Evolutionary conservation across 30 jellyfish, hydroid and myxozoan species (phyloP).

Genomic region (Phacellophora camtschatica): DNA sequence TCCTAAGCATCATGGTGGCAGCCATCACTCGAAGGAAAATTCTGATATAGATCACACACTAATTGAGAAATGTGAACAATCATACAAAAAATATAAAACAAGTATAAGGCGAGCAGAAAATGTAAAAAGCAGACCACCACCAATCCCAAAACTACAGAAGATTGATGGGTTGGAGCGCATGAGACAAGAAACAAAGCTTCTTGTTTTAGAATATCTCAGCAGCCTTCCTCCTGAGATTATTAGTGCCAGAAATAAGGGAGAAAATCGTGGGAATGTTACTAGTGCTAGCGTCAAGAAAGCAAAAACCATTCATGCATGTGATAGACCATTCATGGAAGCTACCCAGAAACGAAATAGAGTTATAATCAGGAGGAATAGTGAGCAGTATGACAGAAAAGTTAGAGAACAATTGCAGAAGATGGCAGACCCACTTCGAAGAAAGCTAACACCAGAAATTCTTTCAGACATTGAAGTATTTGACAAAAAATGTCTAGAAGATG

Average conservation of each 20-base stretch:
- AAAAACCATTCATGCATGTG: constrained; percentile 47
- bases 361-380: constrained; percentile 51
- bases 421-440: constrained; percentile 72
- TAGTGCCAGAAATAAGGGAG: constrained; percentile 55
- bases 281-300: constrained; percentile 45
- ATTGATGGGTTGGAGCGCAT: constrained; percentile 53
- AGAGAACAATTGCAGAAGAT: constrained; percentile 56
- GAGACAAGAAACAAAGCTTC: constrained; percentile 81
- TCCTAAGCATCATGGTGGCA: no score
- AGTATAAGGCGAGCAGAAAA: no score
- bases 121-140: no score
- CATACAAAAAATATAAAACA: no score
- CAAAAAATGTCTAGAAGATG: constrained; percentile 5
- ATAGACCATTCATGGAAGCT: constrained; percentile 52
- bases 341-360: constrained; percentile 8
- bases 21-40: no score
- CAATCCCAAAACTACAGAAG: neutral
- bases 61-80: no score
- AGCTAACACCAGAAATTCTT: constrained; percentile 42
- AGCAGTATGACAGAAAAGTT: constrained; percentile 48
- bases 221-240: constrained; percentile 69
- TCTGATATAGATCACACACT: no score
- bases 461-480: constrained; percentile 53
- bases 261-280: neutral
- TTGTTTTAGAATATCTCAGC: constrained; percentile 84